Conservation (phyloP, 2,113 vertebrate species). For the Oryzias curvinotus region DNA sequence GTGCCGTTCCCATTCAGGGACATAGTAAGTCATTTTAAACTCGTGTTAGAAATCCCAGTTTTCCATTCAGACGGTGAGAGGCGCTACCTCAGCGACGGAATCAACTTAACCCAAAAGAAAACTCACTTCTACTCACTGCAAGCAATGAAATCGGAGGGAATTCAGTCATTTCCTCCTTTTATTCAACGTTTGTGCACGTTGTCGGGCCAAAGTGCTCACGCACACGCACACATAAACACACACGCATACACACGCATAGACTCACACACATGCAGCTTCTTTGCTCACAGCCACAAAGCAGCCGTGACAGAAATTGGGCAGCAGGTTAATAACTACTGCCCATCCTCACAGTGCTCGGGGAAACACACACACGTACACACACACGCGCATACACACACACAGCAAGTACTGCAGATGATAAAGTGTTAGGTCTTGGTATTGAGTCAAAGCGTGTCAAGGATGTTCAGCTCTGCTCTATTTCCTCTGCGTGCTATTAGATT, state of each 20-base stretch:
- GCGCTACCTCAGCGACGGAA: too few relatives aligned
- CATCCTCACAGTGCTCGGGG: constrained; percentile 60
- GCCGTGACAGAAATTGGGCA: constrained; percentile 69
- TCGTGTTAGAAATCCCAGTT: too few relatives aligned
- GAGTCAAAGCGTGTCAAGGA: constrained; percentile 63
- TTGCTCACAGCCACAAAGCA: constrained; percentile 63
- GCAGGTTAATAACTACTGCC: constrained; percentile 71
- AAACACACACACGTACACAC: constrained; percentile 42
- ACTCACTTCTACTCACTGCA: too few relatives aligned
- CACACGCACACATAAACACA: constrained; percentile 9
- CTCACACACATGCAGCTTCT: constrained; percentile 30
- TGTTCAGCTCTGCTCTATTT: constrained; percentile 60
- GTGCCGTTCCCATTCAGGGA: too few relatives aligned
- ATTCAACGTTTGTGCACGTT: too few relatives aligned
- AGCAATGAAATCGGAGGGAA: too few relatives aligned
- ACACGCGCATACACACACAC: constrained; percentile 16
- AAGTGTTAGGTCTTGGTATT: constrained; percentile 65
- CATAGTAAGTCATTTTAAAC: too few relatives aligned
- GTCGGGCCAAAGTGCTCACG: constrained; percentile 3
- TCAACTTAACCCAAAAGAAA: too few relatives aligned
- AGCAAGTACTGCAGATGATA: constrained; percentile 61
- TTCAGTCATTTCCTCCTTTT: too few relatives aligned
- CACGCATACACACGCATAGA: constrained; percentile 15
- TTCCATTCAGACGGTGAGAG: too few relatives aligned
- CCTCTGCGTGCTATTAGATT: constrained; percentile 57